These are phyloP conservation scores for Augochlora pura DNA, from an alignment of 1,140 invertebrate genomes.

Conservation along the genomic window DNA sequence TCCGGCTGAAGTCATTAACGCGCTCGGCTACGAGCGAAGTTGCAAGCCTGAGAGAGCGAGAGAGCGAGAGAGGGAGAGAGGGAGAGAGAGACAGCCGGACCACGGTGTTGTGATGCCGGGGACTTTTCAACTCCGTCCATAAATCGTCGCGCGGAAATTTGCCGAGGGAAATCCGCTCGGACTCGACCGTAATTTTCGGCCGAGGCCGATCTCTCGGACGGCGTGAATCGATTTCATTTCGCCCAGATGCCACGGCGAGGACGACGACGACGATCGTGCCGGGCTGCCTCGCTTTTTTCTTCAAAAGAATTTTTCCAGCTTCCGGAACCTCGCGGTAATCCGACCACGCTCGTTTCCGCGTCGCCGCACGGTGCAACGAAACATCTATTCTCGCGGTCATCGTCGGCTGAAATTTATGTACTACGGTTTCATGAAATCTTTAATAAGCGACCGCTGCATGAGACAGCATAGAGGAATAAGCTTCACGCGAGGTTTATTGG, in stretches of 20 bases:
- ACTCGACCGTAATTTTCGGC: slow-evolving; percentile 5
- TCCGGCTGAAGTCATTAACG: slow-evolving; percentile 32
- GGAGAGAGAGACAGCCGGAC: too few species aligned
- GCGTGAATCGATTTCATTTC: not conserved
- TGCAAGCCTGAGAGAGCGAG: not conserved
- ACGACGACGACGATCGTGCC: not conserved
- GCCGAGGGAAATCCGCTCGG: not conserved
- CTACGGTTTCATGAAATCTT: too few species aligned
- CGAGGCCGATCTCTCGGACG: not conserved
- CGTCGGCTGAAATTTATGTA: too few species aligned
- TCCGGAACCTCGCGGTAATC: not conserved
- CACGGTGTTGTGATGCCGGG: not conserved
- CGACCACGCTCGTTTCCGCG: too few species aligned
- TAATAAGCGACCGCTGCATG: too few species aligned
- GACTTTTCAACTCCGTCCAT: slow-evolving; percentile 35
- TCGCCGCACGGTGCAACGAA: too few species aligned
- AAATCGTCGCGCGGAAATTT: slow-evolving; percentile 26
- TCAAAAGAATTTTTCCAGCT: not conserved
- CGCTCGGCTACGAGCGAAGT: slow-evolving; percentile 6
- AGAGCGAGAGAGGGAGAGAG: too few species aligned
- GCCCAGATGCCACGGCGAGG: too few species aligned
- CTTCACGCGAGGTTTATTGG: too few species aligned
- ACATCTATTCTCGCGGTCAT: too few species aligned
- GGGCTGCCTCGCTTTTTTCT: not conserved
- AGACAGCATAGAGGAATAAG: too few species aligned